Evolutionary conservation across 2,113 vertebrate species (phyloP).

Genomic region (Sturnira hondurensis): DNA sequence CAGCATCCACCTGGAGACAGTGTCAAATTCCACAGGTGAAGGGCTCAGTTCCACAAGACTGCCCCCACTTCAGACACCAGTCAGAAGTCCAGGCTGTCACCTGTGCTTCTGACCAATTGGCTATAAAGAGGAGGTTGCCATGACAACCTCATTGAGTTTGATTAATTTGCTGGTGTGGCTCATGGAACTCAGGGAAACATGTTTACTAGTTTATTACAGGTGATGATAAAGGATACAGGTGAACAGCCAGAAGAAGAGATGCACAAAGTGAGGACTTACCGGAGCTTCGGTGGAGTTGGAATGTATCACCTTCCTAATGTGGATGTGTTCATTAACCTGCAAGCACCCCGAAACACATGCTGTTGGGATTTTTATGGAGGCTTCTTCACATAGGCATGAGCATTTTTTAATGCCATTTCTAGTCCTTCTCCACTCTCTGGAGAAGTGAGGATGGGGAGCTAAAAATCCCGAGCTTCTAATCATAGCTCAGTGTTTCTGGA

Average conservation of each 20-base stretch:
- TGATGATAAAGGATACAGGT: neutral
- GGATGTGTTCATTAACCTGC: neutral
- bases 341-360: neutral
- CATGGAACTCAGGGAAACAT: neutral
- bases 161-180: neutral
- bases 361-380: neutral
- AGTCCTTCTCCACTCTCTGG: neutral
- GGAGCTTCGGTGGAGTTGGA: neutral
- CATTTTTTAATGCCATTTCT: neutral
- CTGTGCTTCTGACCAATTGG: neutral
- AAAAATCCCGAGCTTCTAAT: neutral
- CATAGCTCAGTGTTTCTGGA: neutral
- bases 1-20: neutral
- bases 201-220: neutral
- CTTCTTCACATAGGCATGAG: neutral
- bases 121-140: neutral
- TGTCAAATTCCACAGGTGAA: neutral
- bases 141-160: neutral
- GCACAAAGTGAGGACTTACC: neutral
- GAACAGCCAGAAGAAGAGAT: neutral
- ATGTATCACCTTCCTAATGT: neutral
- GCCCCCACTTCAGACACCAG: neutral
- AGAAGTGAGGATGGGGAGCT: neutral
- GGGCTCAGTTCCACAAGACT: neutral
- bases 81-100: neutral